Evolutionary conservation across 2,797 vertebrate genomes (phyloP).

Genomic region (Glyptemys insculpta): DNA sequence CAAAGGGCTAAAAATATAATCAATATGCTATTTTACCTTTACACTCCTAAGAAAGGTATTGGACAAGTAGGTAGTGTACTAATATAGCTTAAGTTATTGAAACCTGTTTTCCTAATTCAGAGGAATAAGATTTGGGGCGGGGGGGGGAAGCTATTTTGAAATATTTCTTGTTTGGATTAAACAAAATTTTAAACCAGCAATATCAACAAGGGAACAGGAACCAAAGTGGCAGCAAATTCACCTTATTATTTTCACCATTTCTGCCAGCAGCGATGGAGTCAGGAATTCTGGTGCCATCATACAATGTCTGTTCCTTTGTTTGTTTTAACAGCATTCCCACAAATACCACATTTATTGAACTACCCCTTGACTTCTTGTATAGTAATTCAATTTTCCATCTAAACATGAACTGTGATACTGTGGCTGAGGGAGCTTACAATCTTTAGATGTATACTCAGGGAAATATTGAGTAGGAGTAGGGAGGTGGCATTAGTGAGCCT

Average conservation of each 20-base stretch:
- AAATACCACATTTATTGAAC: not conserved
- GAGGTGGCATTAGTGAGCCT: not conserved
- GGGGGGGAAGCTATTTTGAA: slow-evolving; percentile 46
- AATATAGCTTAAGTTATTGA: slow-evolving; percentile 62
- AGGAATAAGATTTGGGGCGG: slow-evolving; percentile 34
- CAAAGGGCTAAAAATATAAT: not conserved
- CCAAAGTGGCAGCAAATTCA: not conserved
- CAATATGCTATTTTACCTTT: not conserved
- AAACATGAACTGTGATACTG: not conserved
- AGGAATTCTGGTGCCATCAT: not conserved
- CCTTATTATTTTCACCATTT: rapidly evolving
- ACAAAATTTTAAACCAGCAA: not conserved
- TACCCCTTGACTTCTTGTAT: not conserved
- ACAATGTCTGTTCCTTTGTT: not conserved
- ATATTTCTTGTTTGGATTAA: not conserved
- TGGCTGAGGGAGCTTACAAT: not conserved
- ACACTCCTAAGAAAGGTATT: not conserved
- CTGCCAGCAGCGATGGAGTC: rapidly evolving
- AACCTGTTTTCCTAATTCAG: slow-evolving; percentile 40
- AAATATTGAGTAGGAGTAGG: not conserved
- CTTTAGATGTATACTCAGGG: not conserved
- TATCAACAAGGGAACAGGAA: not conserved
- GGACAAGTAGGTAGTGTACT: slow-evolving; percentile 5
- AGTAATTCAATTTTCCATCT: not conserved
- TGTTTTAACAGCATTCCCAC: not conserved